These are phyloP conservation scores for Barbus barbus DNA, from an alignment of 2,113 vertebrate genomes.

Conservation along the genomic window DNA sequence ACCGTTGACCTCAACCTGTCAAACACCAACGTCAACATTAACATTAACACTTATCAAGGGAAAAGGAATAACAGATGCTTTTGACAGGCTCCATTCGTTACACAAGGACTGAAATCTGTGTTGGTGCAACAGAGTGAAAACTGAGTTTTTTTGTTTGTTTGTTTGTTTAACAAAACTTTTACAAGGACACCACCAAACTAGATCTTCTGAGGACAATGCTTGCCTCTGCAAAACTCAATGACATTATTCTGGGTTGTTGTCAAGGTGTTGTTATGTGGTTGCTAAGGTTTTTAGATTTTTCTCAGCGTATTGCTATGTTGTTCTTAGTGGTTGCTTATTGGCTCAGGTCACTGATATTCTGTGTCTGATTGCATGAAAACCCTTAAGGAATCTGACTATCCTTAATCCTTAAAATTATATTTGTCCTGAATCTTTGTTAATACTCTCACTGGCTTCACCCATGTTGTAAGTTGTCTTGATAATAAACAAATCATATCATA, in stretches of 20 bases:
- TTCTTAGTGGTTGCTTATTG: no score
- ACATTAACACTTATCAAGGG: background rate
- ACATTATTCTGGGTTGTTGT: no score
- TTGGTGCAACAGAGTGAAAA: background rate
- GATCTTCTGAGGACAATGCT: background rate
- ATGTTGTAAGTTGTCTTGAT: background rate
- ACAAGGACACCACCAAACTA: no score
- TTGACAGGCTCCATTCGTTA: background rate
- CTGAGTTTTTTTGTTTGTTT: background rate
- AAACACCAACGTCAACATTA: conserved; percentile 13
- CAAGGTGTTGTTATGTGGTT: no score
- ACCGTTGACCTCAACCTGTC: conserved; percentile 82
- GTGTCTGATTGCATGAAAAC: no score
- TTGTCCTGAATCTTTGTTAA: background rate
- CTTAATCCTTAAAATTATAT: background rate
- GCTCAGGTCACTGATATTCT: no score
- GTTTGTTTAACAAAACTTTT: no score
- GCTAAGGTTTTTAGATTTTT: no score
- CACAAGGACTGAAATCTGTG: background rate
- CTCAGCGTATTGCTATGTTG: no score
- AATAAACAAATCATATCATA: background rate
- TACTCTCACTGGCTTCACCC: background rate
- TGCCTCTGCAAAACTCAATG: background rate
- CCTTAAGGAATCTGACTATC: no score
- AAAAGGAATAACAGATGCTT: background rate